These are phyloP conservation scores for Cremastinae sp. DNA, from an alignment of 2,888 invertebrate genomes.

Conservation along the genomic window DNA sequence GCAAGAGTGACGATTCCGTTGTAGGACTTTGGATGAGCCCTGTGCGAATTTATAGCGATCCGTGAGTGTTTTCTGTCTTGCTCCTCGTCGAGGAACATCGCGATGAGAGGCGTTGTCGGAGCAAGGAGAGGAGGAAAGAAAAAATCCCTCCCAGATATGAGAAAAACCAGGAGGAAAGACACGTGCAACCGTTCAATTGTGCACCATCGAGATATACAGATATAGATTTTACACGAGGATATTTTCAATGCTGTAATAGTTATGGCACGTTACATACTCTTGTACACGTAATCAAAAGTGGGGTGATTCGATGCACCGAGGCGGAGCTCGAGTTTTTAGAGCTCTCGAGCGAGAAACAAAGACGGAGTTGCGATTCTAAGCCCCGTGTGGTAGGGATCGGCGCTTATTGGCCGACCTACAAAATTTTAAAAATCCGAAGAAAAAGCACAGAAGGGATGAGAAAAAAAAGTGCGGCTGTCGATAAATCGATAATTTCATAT, in stretches of 20 bases:
- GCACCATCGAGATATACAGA: constrained; percentile 9
- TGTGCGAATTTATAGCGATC: constrained; percentile 66
- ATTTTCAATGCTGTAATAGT: neutral
- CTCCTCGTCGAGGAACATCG: constrained; percentile 56
- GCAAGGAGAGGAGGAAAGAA: constrained; percentile 51
- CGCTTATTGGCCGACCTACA: constrained; percentile 28
- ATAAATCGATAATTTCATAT: neutral
- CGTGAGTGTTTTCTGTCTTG: constrained; percentile 55
- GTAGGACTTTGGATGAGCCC: constrained; percentile 53
- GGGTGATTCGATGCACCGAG: constrained; percentile 52
- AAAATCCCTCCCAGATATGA: constrained; percentile 42
- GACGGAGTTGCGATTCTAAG: constrained; percentile 7
- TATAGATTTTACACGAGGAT: constrained; percentile 19
- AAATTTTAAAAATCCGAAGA: constrained; percentile 6
- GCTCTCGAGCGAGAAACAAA: constrained; percentile 1
- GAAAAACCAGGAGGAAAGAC: constrained; percentile 52
- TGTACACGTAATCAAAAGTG: constrained; percentile 60
- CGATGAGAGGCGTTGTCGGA: constrained; percentile 43
- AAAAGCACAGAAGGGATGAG: constrained; percentile 9
- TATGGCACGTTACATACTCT: constrained; percentile 33
- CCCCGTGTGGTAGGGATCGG: constrained; percentile 7
- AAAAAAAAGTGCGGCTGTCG: neutral
- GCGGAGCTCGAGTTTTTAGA: constrained; percentile 45
- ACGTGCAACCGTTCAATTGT: constrained; percentile 12
- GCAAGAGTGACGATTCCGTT: constrained; percentile 56